Evolutionary conservation across 2,888 invertebrate genomes (phyloP).

Genomic region (Crossocerus cetratus): DNA sequence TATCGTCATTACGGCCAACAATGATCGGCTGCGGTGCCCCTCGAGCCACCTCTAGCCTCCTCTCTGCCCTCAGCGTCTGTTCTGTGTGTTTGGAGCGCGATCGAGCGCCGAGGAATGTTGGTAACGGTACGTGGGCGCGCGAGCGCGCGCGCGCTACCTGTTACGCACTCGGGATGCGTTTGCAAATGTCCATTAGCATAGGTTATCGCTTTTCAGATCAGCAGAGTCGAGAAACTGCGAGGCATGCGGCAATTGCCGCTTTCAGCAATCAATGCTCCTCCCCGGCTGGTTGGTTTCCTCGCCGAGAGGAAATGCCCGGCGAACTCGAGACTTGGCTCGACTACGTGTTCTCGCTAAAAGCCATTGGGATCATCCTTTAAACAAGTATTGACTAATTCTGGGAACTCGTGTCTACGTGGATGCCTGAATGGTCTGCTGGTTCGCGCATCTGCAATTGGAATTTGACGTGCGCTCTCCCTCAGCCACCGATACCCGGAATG

Average conservation of each 20-base stretch:
- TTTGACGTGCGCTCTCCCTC: neutral
- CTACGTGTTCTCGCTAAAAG: neutral
- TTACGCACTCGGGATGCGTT: slow-evolving; percentile 49
- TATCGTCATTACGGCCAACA: neutral
- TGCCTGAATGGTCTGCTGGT: no score
- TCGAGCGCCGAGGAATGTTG: slow-evolving; percentile 37
- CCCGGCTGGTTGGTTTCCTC: neutral
- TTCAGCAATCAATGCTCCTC: neutral
- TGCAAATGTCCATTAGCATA: slow-evolving; percentile 38
- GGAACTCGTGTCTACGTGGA: no score
- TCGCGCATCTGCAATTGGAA: neutral
- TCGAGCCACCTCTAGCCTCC: no score
- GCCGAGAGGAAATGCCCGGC: neutral
- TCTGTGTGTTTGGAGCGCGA: slow-evolving; percentile 20
- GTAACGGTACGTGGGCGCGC: slow-evolving; percentile 53
- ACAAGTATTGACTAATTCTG: no score
- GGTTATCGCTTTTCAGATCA: slow-evolving; percentile 36
- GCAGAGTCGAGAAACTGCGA: slow-evolving; percentile 10
- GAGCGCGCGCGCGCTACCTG: no score
- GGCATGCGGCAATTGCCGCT: slow-evolving; percentile 20
- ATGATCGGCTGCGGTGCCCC: no score
- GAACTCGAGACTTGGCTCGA: neutral
- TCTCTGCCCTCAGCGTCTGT: no score
- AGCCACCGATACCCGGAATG: neutral
- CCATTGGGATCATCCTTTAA: neutral